phyloP scores from a whole-genome alignment of 2,888 invertebrate species.

The Bedellia somnulentella region DNA sequence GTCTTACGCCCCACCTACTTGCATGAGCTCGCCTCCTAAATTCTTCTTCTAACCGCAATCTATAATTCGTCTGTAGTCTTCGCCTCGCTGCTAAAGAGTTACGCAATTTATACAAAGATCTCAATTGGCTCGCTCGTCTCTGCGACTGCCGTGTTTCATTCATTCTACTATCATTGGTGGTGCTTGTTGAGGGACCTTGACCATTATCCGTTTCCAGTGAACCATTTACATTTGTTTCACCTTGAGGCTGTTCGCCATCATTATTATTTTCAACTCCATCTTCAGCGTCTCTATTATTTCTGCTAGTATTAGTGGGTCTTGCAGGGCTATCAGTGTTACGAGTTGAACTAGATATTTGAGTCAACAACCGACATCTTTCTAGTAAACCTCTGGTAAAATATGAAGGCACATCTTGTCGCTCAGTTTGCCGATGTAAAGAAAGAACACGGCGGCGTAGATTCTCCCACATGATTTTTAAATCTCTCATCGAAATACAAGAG shows the following conservation, averaged over 20 bases:
- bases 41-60: conserved; percentile 1
- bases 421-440: conserved; percentile 49
- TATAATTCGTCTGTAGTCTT: neutral
- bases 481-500: conserved; percentile 36
- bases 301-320: conserved; percentile 11
- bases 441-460: conserved; percentile 64
- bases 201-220: neutral
- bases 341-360: conserved; percentile 27
- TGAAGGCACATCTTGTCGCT: conserved; percentile 31
- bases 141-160: neutral
- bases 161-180: neutral
- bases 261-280: conserved; percentile 4
- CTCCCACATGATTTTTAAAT: conserved; percentile 66
- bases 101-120: neutral
- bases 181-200: neutral
- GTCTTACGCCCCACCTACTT: conserved; percentile 23
- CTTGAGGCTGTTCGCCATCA: neutral
- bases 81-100: neutral
- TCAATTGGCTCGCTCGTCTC: neutral
- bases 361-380: conserved; percentile 45
- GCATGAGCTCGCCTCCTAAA: neutral
- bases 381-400: conserved; percentile 41
- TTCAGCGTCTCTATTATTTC: conserved; percentile 15
- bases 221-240: neutral
- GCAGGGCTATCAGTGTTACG: conserved; percentile 11